A percentile compares a stretch with the other conserved stretches of the same genome.
phyloP scores from a whole-genome alignment of 2,888 invertebrate species.

The Leptopilina myrica region DNA sequence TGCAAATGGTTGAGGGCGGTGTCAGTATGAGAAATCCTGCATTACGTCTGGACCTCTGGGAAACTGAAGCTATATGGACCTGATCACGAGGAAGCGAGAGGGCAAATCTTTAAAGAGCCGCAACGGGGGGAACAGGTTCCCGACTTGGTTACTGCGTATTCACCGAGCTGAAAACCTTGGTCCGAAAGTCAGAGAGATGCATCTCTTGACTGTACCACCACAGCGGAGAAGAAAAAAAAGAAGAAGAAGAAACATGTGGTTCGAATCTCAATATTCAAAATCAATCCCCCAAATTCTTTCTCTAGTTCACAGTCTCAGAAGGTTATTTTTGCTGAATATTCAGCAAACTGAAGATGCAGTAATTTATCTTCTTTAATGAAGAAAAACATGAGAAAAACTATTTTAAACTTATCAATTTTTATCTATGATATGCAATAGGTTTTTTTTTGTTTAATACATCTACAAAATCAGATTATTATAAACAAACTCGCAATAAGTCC shows the following conservation, averaged over 20 bases:
- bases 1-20: slow-evolving; percentile 45
- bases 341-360: too few species aligned
- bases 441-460: not conserved
- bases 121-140: slow-evolving; percentile 72
- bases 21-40: slow-evolving; percentile 54
- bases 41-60: slow-evolving; percentile 53
- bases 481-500: not conserved
- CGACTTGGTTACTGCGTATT: slow-evolving; percentile 74
- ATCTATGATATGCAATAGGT: too few species aligned
- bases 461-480: not conserved
- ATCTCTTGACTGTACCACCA: slow-evolving; percentile 22
- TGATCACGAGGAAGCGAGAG: slow-evolving; percentile 55
- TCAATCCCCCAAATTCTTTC: too few species aligned
- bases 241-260: slow-evolving; percentile 35
- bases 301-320: too few species aligned
- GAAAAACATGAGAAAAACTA: too few species aligned
- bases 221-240: slow-evolving; percentile 5
- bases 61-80: slow-evolving; percentile 43
- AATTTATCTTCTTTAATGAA: too few species aligned
- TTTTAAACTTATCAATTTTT: too few species aligned
- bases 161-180: slow-evolving; percentile 74
- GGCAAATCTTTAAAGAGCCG: slow-evolving; percentile 61
- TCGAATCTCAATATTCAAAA: too few species aligned
- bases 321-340: too few species aligned
- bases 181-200: slow-evolving; percentile 55